phyloP scores from a whole-genome alignment of 2,888 invertebrate species.

The Archaeoteleia sp. region DNA sequence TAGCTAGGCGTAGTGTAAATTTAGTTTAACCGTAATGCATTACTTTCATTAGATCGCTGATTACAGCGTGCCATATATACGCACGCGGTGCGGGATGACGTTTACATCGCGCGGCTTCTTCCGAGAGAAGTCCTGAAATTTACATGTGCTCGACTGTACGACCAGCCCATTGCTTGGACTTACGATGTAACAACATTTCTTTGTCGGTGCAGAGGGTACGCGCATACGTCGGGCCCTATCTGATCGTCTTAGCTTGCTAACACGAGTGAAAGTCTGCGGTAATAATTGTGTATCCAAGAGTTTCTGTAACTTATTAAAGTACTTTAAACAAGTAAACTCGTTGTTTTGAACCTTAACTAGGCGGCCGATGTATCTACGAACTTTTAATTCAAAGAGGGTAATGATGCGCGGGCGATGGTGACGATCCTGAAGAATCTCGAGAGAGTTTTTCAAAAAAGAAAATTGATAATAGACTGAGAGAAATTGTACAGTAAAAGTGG shows the following conservation, averaged over 20 bases:
- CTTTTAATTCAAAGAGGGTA: no score
- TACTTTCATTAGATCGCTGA: constrained; percentile 51
- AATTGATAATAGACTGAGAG: no score
- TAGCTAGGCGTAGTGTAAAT: constrained; percentile 37
- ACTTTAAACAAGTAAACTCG: constrained; percentile 13
- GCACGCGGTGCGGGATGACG: constrained; percentile 9
- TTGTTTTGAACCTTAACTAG: constrained; percentile 3
- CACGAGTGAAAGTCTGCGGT: constrained; percentile 24
- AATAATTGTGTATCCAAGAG: constrained; percentile 18
- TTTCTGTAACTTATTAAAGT: constrained; percentile 18
- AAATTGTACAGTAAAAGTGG: no score
- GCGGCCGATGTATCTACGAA: constrained; percentile 7
- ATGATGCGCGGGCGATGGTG: no score
- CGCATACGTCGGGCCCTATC: constrained; percentile 10
- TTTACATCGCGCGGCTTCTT: constrained; percentile 23
- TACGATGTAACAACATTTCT: constrained; percentile 10
- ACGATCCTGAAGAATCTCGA: no score
- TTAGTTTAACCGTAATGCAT: constrained; percentile 48
- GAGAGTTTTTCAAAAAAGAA: no score
- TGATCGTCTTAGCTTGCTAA: constrained; percentile 11
- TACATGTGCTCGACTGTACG: constrained; percentile 3
- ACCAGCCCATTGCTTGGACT: background rate
- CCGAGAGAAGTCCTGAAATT: constrained; percentile 16
- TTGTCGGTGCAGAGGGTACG: constrained; percentile 18
- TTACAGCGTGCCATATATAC: constrained; percentile 23